Evolutionary conservation across 2,113 vertebrate species (phyloP).

Genomic region (Shinisaurus crocodilurus): DNA sequence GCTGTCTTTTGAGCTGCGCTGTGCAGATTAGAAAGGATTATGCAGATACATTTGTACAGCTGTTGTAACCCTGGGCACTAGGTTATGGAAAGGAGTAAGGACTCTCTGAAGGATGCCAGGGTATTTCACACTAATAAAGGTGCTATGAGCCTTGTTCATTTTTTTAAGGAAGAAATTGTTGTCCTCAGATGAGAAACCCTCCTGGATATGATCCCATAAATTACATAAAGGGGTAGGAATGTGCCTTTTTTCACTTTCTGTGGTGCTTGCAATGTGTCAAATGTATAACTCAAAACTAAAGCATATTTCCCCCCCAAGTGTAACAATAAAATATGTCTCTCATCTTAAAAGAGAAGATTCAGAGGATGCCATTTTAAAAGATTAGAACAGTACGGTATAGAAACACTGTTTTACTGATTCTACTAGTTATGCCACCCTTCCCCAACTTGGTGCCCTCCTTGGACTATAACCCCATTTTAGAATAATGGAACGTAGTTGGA

Average conservation of each 20-base stretch:
- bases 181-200: background rate
- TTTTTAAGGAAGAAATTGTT: background rate
- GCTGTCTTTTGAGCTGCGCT: background rate
- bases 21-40: too few relatives aligned
- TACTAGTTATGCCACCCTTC: background rate
- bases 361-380: conserved; percentile 12
- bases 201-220: background rate
- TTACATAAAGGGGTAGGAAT: background rate
- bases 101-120: too few relatives aligned
- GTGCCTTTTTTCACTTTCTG: background rate
- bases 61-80: too few relatives aligned
- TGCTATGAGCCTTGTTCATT: too few relatives aligned
- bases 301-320: conserved; percentile 33
- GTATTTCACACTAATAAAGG: too few relatives aligned
- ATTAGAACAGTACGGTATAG: conserved; percentile 19
- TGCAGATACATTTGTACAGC: too few relatives aligned
- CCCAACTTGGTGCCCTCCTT: background rate
- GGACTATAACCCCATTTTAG: too few relatives aligned
- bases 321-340: conserved; percentile 30
- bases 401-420: conserved; percentile 45
- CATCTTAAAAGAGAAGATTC: conserved; percentile 30
- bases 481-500: too few relatives aligned
- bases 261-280: background rate
- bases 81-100: too few relatives aligned
- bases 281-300: too few relatives aligned